phyloP scores from a whole-genome alignment of 1,140 invertebrate genomes.

The Atta texana region DNA sequence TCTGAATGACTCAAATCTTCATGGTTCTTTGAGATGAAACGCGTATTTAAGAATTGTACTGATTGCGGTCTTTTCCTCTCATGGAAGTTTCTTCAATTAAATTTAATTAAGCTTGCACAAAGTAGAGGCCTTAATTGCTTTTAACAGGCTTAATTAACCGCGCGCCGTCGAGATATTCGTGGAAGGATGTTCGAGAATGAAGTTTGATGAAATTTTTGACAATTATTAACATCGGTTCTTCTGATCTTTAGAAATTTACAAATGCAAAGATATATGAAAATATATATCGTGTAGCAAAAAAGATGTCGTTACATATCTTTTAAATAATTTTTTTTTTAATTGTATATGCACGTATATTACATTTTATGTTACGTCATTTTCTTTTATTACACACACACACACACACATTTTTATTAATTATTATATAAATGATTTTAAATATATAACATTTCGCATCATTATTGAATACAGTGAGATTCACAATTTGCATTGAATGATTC shows the following conservation, averaged over 20 bases:
- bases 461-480: neutral
- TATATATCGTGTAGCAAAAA: neutral
- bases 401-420: neutral
- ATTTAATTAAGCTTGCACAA: conserved; percentile 67
- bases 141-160: conserved; percentile 59
- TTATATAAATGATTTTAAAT: neutral
- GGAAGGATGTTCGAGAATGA: neutral
- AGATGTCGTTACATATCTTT: neutral
- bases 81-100: conserved; percentile 65
- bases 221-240: conserved; percentile 65
- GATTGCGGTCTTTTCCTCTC: conserved; percentile 43
- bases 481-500: neutral
- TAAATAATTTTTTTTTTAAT: conserved; percentile 10
- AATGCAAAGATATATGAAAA: neutral
- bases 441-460: neutral
- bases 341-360: neutral
- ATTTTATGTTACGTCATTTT: too few relatives aligned
- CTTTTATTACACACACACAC: neutral
- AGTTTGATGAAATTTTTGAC: conserved; percentile 16
- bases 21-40: neutral
- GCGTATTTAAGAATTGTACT: conserved; percentile 26
- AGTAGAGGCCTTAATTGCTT: conserved; percentile 23
- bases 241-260: conserved; percentile 8
- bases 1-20: conserved; percentile 18
- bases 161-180: conserved; percentile 41